Conservation (phyloP, 2,797 vertebrate genomes). For the Luscinia luscinia region DNA sequence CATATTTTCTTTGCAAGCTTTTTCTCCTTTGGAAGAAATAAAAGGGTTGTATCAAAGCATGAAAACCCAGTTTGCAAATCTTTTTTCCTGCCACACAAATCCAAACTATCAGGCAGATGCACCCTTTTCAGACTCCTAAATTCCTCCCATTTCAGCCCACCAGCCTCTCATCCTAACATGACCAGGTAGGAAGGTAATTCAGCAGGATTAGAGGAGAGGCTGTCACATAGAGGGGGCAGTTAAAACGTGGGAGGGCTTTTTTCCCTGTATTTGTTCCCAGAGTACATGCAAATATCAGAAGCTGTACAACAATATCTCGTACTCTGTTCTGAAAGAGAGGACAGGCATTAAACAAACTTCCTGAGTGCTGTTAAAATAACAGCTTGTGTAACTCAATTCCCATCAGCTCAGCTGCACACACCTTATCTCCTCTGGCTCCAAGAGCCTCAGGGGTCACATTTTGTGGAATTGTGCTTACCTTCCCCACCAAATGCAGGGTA, state of each 20-base stretch:
- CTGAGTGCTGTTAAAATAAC: background rate
- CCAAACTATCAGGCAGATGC: background rate
- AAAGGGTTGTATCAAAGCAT: background rate
- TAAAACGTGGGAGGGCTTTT: background rate
- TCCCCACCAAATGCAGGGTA: background rate
- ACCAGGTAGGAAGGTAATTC: background rate
- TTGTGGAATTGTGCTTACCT: background rate
- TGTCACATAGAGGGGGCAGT: too few relatives aligned
- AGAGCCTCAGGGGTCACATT: background rate
- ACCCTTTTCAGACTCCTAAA: background rate
- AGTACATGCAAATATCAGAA: background rate
- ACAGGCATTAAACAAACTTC: background rate
- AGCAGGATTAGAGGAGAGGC: background rate
- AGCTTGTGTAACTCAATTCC: conserved; percentile 42
- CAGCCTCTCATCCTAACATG: background rate
- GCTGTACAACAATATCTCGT: background rate
- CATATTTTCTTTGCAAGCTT: background rate
- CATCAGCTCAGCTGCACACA: background rate
- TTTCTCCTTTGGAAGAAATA: background rate
- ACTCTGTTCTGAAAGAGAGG: background rate
- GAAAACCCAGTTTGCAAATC: background rate
- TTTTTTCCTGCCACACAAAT: background rate
- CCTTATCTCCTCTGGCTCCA: conserved; percentile 25
- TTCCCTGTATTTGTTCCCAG: background rate
- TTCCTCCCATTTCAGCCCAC: background rate